Evolutionary conservation across 1,140 invertebrate genomes (phyloP), one percentile per base, ranked within the genome.

Genomic region (Drosophila pectinifera): DNA sequence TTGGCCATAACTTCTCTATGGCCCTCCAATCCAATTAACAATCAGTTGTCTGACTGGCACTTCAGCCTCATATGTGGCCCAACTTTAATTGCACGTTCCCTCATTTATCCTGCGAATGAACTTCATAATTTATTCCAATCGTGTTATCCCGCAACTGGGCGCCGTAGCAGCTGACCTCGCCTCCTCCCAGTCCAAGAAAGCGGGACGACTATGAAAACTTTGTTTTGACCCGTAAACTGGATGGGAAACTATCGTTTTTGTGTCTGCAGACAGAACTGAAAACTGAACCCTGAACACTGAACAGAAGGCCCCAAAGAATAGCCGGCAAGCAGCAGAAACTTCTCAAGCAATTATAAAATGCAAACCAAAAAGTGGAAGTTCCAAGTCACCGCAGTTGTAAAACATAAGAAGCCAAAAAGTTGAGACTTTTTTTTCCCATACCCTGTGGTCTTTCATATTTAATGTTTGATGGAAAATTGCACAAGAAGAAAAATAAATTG

Each of bases 41-140:
- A 70, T 70, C 67, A 70, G 49, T 70, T 69, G 64, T 69, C 64
- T 46, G 42, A 42, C 64, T 46, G 41, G 48, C 63, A 69, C 57
- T 82, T 78, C 49, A 70, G 63, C 72, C 58, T 74, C 81, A 86
- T 85, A 83, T 85, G 74, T 83, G 82, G 82, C 74, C 67, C 74
- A 73, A 61, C 49, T 83, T 83, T 88, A 88, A 88, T 88, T 88
- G 83, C 83, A 83, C 78, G 84, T 89, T 76, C 67, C 77, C 74
- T 67, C 64, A 64, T 80, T 80, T 72, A 83, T 84, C 80, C 61
- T 84, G 57, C 73, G 75, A 80, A 68, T 68, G 51, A 53, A 73
- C 65, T 88, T 73, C 59, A 88, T 89, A 89, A 88, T 89, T 88
- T 88, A 89, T 89, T 79, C 51, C 82, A 81, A 86, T 72, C 82